Evolutionary conservation across 2,113 vertebrate species (phyloP).

Genomic region (Phycodurus eques): DNA sequence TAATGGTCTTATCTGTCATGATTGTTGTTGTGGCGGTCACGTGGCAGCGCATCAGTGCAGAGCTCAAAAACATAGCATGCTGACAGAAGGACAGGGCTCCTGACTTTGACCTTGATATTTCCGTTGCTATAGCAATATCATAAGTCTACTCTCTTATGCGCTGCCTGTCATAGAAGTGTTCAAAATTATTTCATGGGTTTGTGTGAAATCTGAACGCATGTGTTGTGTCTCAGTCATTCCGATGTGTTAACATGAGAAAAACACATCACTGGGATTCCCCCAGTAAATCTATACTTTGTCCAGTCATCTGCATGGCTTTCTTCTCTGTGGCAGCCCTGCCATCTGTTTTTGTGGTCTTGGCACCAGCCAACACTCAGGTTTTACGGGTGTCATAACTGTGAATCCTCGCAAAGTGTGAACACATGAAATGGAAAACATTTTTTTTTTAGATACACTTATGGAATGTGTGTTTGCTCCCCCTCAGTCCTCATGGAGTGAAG

Average conservation of each 20-base stretch:
- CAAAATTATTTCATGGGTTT: conserved; percentile 20
- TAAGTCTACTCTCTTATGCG: conserved; percentile 5
- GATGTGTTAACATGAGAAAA: conserved; percentile 35
- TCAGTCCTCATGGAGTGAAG: conserved; percentile 82
- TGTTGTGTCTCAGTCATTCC: conserved; percentile 20
- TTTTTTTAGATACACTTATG: conserved; percentile 42
- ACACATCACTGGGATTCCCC: conserved; percentile 38
- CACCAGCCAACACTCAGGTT: conserved; percentile 43
- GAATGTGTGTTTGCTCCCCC: conserved; percentile 49
- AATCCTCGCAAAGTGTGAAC: conserved; percentile 47
- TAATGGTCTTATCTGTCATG: background rate
- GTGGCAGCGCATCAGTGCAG: conserved; percentile 20
- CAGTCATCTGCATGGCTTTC: conserved; percentile 18
- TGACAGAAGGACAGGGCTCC: conserved; percentile 45
- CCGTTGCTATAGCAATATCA: conserved; percentile 13
- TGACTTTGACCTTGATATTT: conserved; percentile 46
- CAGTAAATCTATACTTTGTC: conserved; percentile 20
- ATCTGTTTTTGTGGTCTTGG: conserved; percentile 61
- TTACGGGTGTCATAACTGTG: conserved; percentile 69
- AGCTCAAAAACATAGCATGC: conserved; percentile 35
- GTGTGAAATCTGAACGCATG: conserved; percentile 26
- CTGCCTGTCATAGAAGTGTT: conserved; percentile 25
- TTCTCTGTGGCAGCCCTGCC: conserved; percentile 44
- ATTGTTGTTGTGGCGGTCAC: conserved; percentile 27
- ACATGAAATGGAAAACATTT: conserved; percentile 60